Conservation (phyloP, 2,888 invertebrate genomes). For the Megamerina dolium region DNA sequence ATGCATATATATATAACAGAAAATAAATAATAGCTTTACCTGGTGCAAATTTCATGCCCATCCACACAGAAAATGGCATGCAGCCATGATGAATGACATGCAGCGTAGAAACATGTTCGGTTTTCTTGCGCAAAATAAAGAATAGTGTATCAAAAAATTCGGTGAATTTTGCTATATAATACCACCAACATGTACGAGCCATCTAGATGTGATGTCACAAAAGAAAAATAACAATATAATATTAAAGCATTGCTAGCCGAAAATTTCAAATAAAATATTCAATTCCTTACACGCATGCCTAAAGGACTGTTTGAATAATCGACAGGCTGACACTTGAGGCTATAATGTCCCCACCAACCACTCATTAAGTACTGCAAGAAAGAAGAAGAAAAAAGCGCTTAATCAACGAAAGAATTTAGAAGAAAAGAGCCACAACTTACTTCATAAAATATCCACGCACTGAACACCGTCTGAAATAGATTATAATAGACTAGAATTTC, state of each 20-base stretch:
- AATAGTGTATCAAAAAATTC: slow-evolving; percentile 96
- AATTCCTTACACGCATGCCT: slow-evolving; percentile 60
- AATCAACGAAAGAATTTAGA: neutral
- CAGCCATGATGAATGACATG: slow-evolving; percentile 96
- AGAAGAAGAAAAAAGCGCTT: neutral
- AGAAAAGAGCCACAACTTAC: slow-evolving; percentile 52
- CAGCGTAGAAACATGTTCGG: slow-evolving; percentile 85
- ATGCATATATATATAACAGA: too few relatives aligned
- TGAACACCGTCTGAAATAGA: slow-evolving; percentile 82
- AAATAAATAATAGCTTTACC: too few relatives aligned
- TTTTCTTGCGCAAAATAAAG: slow-evolving; percentile 92
- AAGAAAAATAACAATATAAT: neutral
- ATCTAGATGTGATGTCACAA: slow-evolving; percentile 55
- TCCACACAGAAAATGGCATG: slow-evolving; percentile 95
- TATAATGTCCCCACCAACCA: slow-evolving; percentile 78
- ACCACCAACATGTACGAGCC: slow-evolving; percentile 93
- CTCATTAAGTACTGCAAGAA: slow-evolving; percentile 54
- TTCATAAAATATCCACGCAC: slow-evolving; percentile 88
- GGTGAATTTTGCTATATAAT: slow-evolving; percentile 94
- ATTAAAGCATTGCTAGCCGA: neutral
- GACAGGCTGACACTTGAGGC: slow-evolving; percentile 79
- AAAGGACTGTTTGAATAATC: slow-evolving; percentile 70
- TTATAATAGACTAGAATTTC: slow-evolving; percentile 79
- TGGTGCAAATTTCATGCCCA: slow-evolving; percentile 92
- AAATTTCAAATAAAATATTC: neutral